Conservation (phyloP, 2,888 invertebrate genomes). For the Dasypogon diadema region DNA sequence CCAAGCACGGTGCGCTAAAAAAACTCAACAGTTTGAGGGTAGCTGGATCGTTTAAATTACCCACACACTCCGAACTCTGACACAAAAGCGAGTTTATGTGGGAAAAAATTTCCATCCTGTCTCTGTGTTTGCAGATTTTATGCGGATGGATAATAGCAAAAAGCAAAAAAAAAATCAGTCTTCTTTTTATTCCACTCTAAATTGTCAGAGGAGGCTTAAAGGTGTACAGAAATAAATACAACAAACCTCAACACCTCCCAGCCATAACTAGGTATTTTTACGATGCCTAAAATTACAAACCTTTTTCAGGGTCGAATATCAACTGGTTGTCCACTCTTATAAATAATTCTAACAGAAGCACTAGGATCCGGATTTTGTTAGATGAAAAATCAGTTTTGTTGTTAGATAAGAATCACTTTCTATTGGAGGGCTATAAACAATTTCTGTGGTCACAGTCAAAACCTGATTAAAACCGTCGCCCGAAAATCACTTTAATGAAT, state of each 20-base stretch:
- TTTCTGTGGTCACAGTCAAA: neutral
- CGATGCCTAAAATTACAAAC: neutral
- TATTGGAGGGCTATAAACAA: neutral
- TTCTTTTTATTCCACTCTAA: neutral
- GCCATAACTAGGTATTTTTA: no score
- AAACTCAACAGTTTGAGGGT: conserved; percentile 4
- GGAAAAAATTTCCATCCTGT: neutral
- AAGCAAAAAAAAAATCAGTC: no score
- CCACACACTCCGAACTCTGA: neutral
- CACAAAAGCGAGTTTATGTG: neutral
- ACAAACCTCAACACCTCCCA: no score
- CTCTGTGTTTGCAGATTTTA: conserved; percentile 3
- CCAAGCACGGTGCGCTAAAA: neutral
- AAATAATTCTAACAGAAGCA: no score
- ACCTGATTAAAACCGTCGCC: neutral
- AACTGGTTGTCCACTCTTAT: neutral
- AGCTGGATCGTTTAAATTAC: neutral
- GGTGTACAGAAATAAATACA: neutral
- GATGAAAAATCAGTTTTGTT: neutral
- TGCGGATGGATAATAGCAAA: neutral
- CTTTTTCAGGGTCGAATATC: neutral
- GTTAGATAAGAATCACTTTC: neutral
- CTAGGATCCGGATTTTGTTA: neutral
- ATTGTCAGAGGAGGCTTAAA: neutral
- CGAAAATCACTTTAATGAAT: neutral